These are phyloP conservation scores for Pseudoatta argentina DNA, from an alignment of 1,140 invertebrate genomes.

Conservation along the genomic window DNA sequence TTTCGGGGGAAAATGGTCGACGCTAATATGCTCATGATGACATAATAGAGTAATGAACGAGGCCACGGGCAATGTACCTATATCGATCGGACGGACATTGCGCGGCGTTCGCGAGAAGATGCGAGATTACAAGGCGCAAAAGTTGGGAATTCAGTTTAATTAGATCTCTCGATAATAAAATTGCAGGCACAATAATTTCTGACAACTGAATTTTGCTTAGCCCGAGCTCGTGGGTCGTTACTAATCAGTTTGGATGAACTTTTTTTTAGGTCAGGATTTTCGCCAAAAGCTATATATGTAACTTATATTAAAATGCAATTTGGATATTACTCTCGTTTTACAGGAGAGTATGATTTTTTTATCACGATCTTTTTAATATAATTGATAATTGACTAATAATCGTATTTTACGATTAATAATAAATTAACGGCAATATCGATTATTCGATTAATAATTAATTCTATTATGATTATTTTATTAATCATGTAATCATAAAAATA, in stretches of 20 bases:
- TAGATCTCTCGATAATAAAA: slow-evolving; percentile 54
- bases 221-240: background rate
- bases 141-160: slow-evolving; percentile 43
- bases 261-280: slow-evolving; percentile 41
- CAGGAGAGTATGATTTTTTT: background rate
- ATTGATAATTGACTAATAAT: background rate
- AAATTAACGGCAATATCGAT: background rate
- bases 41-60: slow-evolving; percentile 44
- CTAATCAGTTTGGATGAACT: slow-evolving; percentile 10
- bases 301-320: slow-evolving; percentile 28
- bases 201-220: slow-evolving; percentile 36
- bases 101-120: slow-evolving; percentile 1
- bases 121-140: slow-evolving; percentile 31
- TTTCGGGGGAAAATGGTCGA: background rate
- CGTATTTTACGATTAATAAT: slow-evolving; percentile 3
- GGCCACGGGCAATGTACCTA: slow-evolving; percentile 25
- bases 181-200: slow-evolving; percentile 36
- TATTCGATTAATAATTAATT: slow-evolving; percentile 5
- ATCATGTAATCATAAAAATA: background rate
- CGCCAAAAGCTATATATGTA: background rate
- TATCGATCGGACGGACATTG: slow-evolving; percentile 31
- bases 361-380: background rate
- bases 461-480: background rate
- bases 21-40: slow-evolving; percentile 18
- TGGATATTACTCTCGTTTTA: background rate